A percentile compares a stretch with the other conserved stretches of the same genome.
Conservation (phyloP, 2,888 invertebrate genomes). For the Ceratothoa steindachneri region DNA sequence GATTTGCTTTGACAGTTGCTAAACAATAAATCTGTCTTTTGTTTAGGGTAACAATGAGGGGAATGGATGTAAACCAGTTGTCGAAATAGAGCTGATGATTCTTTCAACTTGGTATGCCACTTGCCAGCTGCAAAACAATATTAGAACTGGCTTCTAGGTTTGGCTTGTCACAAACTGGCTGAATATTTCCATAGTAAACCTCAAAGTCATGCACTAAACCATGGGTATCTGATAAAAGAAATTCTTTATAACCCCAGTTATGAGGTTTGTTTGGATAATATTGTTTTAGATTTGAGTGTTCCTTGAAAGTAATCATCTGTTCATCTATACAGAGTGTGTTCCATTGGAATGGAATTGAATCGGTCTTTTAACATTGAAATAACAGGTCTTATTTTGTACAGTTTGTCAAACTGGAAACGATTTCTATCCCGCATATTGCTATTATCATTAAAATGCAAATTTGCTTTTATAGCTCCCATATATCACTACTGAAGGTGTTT, state of each 20-base stretch:
- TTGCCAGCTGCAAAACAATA: constrained; percentile 4
- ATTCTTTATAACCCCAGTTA: background rate
- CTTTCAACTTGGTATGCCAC: constrained; percentile 2
- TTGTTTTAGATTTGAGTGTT: background rate
- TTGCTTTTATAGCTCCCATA: too few relatives aligned
- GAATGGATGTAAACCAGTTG: constrained; percentile 23
- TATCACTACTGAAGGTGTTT: too few relatives aligned
- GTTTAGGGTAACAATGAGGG: constrained; percentile 5
- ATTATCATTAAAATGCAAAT: too few relatives aligned
- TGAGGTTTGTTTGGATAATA: background rate
- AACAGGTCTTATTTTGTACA: background rate
- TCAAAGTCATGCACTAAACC: background rate
- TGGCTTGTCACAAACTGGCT: background rate
- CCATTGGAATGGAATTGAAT: background rate
- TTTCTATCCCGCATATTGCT: too few relatives aligned
- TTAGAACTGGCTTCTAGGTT: background rate
- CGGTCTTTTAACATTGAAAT: background rate
- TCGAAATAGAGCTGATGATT: constrained; percentile 22
- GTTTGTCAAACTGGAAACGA: background rate
- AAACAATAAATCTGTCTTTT: background rate
- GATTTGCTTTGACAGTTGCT: constrained; percentile 18
- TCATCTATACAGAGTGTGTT: background rate
- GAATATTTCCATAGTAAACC: background rate
- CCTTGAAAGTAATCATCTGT: background rate
- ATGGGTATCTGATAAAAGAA: background rate